phyloP scores from a whole-genome alignment of 2,888 invertebrate species.

The Isotomurus palustris region DNA sequence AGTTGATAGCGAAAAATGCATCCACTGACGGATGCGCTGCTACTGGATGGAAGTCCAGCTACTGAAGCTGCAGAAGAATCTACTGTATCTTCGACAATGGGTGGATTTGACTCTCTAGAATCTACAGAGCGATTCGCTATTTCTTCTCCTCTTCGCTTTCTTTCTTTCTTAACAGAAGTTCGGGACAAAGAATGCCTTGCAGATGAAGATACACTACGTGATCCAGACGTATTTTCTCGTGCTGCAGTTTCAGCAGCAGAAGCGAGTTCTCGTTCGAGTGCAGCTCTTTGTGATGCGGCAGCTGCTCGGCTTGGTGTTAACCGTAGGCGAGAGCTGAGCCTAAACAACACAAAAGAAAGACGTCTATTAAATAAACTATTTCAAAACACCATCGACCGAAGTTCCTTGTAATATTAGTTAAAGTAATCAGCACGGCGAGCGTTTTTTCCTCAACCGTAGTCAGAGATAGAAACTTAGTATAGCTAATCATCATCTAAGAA shows the following conservation, averaged over 20 bases:
- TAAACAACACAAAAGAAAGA: too few species aligned
- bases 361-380: too few species aligned
- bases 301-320: slow-evolving; percentile 44
- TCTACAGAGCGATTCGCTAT: background rate
- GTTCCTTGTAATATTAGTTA: too few species aligned
- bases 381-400: too few species aligned
- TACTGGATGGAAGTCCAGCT: background rate
- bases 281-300: slow-evolving; percentile 41
- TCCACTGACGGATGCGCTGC: slow-evolving; percentile 5
- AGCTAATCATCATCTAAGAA: slow-evolving; percentile 8
- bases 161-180: background rate
- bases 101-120: too few species aligned
- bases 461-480: slow-evolving; percentile 9
- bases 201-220: too few species aligned
- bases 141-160: background rate
- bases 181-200: background rate
- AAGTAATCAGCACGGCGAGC: slow-evolving; percentile 18
- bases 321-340: slow-evolving; percentile 40
- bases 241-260: slow-evolving; percentile 19
- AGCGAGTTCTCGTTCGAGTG: slow-evolving; percentile 1
- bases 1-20: slow-evolving; percentile 35
- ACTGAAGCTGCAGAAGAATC: too few species aligned
- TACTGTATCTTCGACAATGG: too few species aligned
- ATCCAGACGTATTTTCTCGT: too few species aligned
- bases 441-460: slow-evolving; percentile 17